Base-by-base conservation (phyloP, 2,113 vertebrate genomes). In the Paralichthys olivaceus region DNA sequence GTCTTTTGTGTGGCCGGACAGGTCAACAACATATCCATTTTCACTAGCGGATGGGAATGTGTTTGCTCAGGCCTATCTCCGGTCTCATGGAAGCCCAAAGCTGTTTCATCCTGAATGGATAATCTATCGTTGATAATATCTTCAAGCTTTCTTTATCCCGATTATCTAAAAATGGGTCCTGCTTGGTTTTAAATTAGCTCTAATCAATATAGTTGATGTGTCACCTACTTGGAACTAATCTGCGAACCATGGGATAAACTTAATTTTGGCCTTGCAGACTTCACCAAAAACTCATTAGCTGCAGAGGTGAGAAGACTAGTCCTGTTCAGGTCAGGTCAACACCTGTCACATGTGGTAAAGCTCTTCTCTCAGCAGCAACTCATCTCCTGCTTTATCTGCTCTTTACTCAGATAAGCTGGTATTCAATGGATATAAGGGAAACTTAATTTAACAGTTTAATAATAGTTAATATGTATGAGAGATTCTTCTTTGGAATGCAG, bases 21-120 rank as follows among this genome's bases (percentile, higher is more conserved):
- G 88, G 90, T 92, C 91, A 90, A 89, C 90, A 88, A 75, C 90
- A 82, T 91, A 92, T 94, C 90, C 77, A 87, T 93, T 94, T 94
- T 94, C 91, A 93, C 92, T 90, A 59, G 84, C 60, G 80, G 90
- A 87, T 85, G 88, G 80, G 88, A 88, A 89, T 86, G 83, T 89
- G 85, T 93, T 93, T 93, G 86, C 83, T 83, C 63, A 91, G 85
- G 75, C 83, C 84, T 84, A 89, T 90, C 87, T 90, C 86, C 80
- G 80, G 86, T 81, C 86, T 80, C 77, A 70, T 78, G 71, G 72
- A 85, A 49, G 57, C 73, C 45, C 56, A 69, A 70, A 49, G 43
- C 72, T 74, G 80, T 70, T 82, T 84, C 81, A 79, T 85, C 47
- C 77, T 74, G 34, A 79, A 59, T 61, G 81, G 81, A 84, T 70